phyloP scores from a whole-genome alignment of 2,797 vertebrate species.

The Eptatretus atami region DNA sequence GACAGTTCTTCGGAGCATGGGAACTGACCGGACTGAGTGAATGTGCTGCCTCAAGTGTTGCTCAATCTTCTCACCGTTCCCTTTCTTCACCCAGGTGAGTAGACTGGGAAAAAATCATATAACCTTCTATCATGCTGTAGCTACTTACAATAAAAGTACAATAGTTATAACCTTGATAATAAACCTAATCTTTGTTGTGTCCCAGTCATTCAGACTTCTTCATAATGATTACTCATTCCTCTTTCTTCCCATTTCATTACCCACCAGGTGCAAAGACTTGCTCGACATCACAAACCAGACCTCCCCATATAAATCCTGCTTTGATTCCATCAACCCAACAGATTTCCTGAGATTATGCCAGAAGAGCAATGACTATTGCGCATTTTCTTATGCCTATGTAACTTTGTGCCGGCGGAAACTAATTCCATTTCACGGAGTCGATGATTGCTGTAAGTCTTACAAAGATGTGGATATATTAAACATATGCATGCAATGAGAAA shows the following conservation, averaged over 20 bases:
- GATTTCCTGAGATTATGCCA: conserved; percentile 4
- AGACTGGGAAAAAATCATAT: too few relatives aligned
- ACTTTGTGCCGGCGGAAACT: neutral
- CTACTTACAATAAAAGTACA: too few relatives aligned
- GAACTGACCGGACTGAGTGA: neutral
- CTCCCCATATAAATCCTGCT: neutral
- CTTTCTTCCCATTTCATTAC: too few relatives aligned
- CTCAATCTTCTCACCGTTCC: neutral
- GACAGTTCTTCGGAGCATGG: neutral
- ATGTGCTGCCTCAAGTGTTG: neutral
- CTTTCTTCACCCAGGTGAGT: conserved; percentile 1
- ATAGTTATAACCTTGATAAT: too few relatives aligned
- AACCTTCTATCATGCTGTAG: too few relatives aligned
- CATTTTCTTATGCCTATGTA: neutral
- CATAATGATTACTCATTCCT: too few relatives aligned
- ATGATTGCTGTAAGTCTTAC: conserved; percentile 1
- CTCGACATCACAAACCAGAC: neutral
- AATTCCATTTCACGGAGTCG: neutral
- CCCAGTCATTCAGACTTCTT: too few relatives aligned
- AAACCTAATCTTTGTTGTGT: too few relatives aligned
- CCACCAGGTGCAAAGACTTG: conserved; percentile 1
- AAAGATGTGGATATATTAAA: too few relatives aligned
- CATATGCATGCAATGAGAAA: too few relatives aligned
- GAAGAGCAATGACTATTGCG: conserved; percentile 1
- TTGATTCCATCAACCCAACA: neutral